Base-by-base conservation (phyloP, 2,113 vertebrate genomes). In the Erythrocebus patas region DNA sequence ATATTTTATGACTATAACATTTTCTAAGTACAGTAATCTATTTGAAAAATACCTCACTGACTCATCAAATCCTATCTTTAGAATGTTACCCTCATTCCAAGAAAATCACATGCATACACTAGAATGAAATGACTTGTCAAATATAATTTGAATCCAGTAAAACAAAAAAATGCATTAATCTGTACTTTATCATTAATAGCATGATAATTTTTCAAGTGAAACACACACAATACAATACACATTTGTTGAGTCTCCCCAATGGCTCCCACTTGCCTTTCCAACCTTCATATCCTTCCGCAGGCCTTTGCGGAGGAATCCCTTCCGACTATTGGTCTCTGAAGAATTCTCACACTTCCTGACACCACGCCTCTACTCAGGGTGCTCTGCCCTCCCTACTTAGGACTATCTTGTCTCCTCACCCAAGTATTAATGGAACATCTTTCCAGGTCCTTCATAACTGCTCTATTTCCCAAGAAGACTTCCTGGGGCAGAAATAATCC, bases 31-130 rank as follows among this genome's bases (percentile, higher is more conserved):
- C 59, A 75, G 87, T 45, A 64, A 86, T 82, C 80, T 89, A 93
- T 38, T 68, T 68, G 96, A 83, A 93, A 93, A 93, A 96, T 43
- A 64, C 43, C 30, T 96, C 66, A 38, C 0, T 76, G 75, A 93
- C 81, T 81, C 73, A 95, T 87, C 81, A 81, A 57, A 45, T 66
- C 87, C 38, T 82, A 48, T 55, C 83, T 96, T 92, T 85, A 95
- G 91, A 92, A 52, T 32, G 83, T 57, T 48, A 90, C 2, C 20
- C 73, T 13, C n/a, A 45, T 57, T 91, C 30, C 59, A 70, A 50
- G 52, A 95, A 85, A 86, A 76, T 13, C 25, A 45, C n/a, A 66
- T 14, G 43, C 30, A 76, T 12, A 52, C 0, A 25, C 55, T n/a
- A 76, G 92, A 61, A 92, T 57, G 66, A 95, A 84, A 68, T 75